These are phyloP conservation scores for Gymnothorax reevesii DNA, from an alignment of 2,797 vertebrate genomes.

Conservation along the genomic window DNA sequence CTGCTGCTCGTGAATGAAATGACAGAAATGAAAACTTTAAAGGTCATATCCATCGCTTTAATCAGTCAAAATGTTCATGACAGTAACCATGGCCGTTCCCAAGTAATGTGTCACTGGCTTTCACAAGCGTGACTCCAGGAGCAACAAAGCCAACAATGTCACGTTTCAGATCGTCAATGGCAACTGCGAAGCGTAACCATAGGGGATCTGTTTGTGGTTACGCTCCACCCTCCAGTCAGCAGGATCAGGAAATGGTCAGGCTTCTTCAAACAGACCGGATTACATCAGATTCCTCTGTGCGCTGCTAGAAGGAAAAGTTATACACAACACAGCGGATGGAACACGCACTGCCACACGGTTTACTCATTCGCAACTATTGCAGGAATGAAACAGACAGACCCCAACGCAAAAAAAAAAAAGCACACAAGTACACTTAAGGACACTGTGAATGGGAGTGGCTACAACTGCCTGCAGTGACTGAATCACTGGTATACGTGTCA, in stretches of 20 bases:
- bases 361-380: neutral
- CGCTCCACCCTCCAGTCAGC: neutral
- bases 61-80: conserved; percentile 20
- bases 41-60: conserved; percentile 21
- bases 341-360: neutral
- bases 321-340: neutral
- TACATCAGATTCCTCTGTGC: neutral
- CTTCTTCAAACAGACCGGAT: conserved; percentile 5
- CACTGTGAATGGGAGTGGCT: conserved; percentile 49
- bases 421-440: conserved; percentile 14
- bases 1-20: conserved; percentile 6
- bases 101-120: neutral
- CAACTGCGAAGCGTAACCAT: neutral
- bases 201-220: neutral
- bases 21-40: conserved; percentile 7
- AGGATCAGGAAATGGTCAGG: neutral
- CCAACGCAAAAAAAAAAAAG: conserved; percentile 16
- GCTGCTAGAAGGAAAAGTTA: neutral
- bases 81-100: conserved; percentile 19
- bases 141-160: neutral
- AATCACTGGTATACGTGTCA: conserved; percentile 54
- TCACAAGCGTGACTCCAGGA: neutral
- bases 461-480: conserved; percentile 59
- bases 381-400: neutral
- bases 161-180: neutral